Evolutionary conservation across 2,888 invertebrate species (phyloP).

Genomic region (Sphinx pinastri): DNA sequence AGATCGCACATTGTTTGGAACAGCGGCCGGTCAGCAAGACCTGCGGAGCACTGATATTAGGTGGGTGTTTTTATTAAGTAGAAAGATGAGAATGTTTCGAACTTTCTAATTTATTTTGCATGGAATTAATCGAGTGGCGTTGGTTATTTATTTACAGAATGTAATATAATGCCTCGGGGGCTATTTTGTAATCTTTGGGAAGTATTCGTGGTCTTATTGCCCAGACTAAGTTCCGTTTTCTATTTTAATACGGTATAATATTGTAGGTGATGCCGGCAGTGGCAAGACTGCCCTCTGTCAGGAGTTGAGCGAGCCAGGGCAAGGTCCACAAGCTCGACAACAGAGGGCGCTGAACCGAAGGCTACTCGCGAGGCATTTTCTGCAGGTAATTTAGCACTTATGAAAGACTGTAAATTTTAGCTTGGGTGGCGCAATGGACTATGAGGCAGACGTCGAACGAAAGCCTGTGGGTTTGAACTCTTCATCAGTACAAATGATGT

Average conservation of each 20-base stretch:
- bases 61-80: conserved; percentile 55
- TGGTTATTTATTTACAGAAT: background rate
- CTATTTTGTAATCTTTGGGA: too few relatives aligned
- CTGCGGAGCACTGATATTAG: conserved; percentile 94
- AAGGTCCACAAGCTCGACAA: conserved; percentile 86
- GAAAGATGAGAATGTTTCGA: background rate
- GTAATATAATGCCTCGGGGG: background rate
- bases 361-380: conserved; percentile 93
- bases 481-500: too few relatives aligned
- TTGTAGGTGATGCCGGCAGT: conserved; percentile 91
- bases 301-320: conserved; percentile 89
- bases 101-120: too few relatives aligned
- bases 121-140: background rate
- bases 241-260: background rate
- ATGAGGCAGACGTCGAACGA: too few relatives aligned
- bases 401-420: background rate
- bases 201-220: too few relatives aligned
- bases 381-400: conserved; percentile 79
- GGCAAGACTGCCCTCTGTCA: conserved; percentile 96
- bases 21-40: conserved; percentile 93
- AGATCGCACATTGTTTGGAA: conserved; percentile 95
- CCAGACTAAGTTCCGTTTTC: too few relatives aligned
- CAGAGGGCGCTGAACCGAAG: conserved; percentile 90
- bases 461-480: too few relatives aligned
- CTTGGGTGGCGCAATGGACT: background rate